Evolutionary conservation across 2,113 vertebrate species (phyloP), one percentile per base, ranked within the genome.

Genomic region (Macroglossus sobrinus): DNA sequence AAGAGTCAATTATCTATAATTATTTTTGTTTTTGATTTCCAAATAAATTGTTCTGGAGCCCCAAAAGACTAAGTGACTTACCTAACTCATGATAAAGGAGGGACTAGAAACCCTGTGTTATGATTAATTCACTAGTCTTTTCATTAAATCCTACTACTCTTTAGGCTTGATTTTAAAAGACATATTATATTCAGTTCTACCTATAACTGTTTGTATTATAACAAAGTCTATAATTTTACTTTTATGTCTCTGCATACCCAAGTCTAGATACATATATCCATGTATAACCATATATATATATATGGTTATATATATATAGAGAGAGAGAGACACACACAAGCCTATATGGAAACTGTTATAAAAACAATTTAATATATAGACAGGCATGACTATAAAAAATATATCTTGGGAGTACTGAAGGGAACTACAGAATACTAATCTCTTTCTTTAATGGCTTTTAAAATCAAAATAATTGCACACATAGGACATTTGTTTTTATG

Each of bases 21-120:
- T 69, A 78, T 16, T 96, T 94, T 95, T 86, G 5, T 85, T 91
- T 94, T 93, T 26, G 50, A 38, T 93, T 72, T 79, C 85, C 26
- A 93, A 95, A 76, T 71, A 80, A 76, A 85, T 15, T 50, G 15
- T 50, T 50, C 33, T 64, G 40, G 24, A 50, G 14, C 19, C 40
- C 57, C 24, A n/a, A 95, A 94, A 80, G 19, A 5, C 43, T 74
- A 71, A 89, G 40, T 59, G 63, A 69, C 24, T 95, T 45, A 71
- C 18, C 9, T 47, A 91, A 57, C 40, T 81, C 35, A 38, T 88
- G 53, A 66, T 64, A 79, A 33, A 35, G 38, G 24, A 22, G 8
- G 22, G 11, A 43, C 55, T 79, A 50, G 63, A 87, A 89, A 69
- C 22, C 53, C 63, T 26, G 24, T 76, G 79, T 93, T 93, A 75